A percentile compares a stretch with the other conserved stretches of the same genome.
Conservation (phyloP, 2,888 invertebrate species). For the Ellobium chinense region DNA sequence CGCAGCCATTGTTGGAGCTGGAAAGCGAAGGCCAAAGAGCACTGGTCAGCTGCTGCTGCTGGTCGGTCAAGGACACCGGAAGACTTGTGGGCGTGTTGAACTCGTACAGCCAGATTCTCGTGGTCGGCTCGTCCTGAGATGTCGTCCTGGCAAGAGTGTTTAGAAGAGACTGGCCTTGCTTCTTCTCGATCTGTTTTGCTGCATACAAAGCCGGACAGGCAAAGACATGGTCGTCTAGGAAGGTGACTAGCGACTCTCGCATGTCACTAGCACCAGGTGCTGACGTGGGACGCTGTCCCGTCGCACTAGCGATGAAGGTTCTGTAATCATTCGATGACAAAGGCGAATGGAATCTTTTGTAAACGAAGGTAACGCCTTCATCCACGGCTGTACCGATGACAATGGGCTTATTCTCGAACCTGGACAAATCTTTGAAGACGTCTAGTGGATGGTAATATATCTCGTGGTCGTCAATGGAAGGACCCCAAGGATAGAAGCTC, state of each 20-base stretch:
- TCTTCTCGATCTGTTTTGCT: constrained; percentile 43
- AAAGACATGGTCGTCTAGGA: constrained; percentile 51
- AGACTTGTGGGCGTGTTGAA: constrained; percentile 46
- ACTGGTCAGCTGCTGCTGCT: constrained; percentile 1
- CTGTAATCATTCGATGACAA: constrained; percentile 33
- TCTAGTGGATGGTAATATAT: constrained; percentile 27
- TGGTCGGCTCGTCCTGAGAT: neutral
- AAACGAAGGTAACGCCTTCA: constrained; percentile 57
- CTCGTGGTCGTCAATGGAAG: constrained; percentile 54
- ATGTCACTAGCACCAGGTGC: neutral
- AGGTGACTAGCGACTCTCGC: constrained; percentile 11
- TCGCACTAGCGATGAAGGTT: neutral
- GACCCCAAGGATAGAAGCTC: constrained; percentile 61
- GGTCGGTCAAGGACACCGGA: neutral
- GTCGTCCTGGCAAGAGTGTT: neutral
- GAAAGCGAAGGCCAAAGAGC: constrained; percentile 14
- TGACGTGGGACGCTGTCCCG: neutral
- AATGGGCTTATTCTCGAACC: constrained; percentile 53
- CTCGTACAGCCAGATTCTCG: constrained; percentile 56
- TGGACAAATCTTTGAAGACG: neutral
- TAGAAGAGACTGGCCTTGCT: neutral
- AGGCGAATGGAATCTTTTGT: constrained; percentile 46
- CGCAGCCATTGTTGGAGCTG: constrained; percentile 50
- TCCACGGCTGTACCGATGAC: constrained; percentile 59
- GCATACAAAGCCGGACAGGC: constrained; percentile 53